Evolutionary conservation across 1,140 invertebrate genomes (phyloP), one percentile per base, ranked within the genome.

Genomic region (Caerostris extrusa): DNA sequence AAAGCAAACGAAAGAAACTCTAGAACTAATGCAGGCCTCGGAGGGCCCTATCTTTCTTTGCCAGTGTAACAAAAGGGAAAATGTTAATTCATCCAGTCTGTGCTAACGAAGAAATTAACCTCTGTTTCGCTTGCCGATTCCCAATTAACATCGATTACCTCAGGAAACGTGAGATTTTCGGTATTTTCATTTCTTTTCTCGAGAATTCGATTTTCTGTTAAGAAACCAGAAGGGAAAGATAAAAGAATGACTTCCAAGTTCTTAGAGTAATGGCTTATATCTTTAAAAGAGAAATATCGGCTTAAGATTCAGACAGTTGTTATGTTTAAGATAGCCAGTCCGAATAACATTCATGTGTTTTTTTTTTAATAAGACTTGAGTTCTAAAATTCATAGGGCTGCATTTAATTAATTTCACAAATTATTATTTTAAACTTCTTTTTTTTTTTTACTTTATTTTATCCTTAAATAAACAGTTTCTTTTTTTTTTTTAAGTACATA

Each of bases 21-120:
- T 17, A 55, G 58, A 88, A 88, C 58, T n/a, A 57, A 53, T 57
- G 58, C 50, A 50, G 19, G 56, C 34, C 50, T 88, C 61, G 12
- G 10, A 53, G 61, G 60, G 12, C 58, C 86, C 86, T 34, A n/a
- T 83, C 82, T 83, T 64, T 64, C 57, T 57, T 77, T 77, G 71
- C 71, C 57, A 64, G 7, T 69, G 88, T 90, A 71, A 57, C 88
- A 90, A 77, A 90, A 90, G 67, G 17, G 88, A 77, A 57, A 77
- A 90, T 90, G 64, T 69, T 90, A 90, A 90, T 90, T 90, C 88
- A 55, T 34, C 17, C 64, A 56, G 53, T 57, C 67, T 55, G 12
- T 61, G 69, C 77, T 91, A 91, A 91, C 71, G 57, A 91, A 91
- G 71, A 82, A 82, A 91, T 91, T 91, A 91, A 91, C 90, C 56